phyloP scores from a whole-genome alignment of 2,113 vertebrate species.

The Zosterops japonicus region DNA sequence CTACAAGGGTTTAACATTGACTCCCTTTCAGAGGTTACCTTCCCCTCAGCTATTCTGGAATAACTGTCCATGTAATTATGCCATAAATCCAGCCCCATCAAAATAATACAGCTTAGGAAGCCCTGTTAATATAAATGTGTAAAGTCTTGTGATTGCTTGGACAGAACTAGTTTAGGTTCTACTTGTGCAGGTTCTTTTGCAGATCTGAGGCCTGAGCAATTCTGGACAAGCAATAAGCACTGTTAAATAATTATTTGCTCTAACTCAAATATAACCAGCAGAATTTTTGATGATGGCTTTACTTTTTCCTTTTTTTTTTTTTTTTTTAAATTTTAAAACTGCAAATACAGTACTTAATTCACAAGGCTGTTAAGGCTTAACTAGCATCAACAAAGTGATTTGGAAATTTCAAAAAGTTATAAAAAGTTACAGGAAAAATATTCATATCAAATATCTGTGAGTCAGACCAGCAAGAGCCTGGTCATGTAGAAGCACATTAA shows the following conservation, averaged over 20 bases:
- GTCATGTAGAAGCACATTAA: not conserved
- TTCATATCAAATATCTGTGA: not conserved
- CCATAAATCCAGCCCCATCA: not conserved
- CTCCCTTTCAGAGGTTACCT: not conserved
- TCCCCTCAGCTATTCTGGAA: not conserved
- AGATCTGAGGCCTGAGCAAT: not conserved
- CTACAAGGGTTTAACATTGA: not conserved
- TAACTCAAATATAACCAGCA: not conserved
- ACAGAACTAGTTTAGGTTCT: not conserved
- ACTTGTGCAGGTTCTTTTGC: not conserved
- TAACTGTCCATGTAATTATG: conserved; percentile 6
- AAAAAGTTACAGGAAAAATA: not conserved
- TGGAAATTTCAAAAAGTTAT: not conserved
- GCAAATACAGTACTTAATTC: not conserved
- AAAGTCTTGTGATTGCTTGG: not conserved
- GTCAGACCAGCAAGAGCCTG: not conserved
- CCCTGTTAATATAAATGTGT: not conserved
- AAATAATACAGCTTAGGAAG: not conserved
- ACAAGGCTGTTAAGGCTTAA: not conserved
- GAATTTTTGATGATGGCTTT: not conserved
- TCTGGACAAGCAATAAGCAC: not conserved
- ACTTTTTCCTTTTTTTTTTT: not conserved
- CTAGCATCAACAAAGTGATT: not conserved
- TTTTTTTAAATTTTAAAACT: not conserved
- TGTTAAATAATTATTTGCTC: not conserved